Percentiles rank a stretch among this genome's conserved stretches.
Conservation (phyloP, 1,140 invertebrate species). For the Solen grandis region DNA sequence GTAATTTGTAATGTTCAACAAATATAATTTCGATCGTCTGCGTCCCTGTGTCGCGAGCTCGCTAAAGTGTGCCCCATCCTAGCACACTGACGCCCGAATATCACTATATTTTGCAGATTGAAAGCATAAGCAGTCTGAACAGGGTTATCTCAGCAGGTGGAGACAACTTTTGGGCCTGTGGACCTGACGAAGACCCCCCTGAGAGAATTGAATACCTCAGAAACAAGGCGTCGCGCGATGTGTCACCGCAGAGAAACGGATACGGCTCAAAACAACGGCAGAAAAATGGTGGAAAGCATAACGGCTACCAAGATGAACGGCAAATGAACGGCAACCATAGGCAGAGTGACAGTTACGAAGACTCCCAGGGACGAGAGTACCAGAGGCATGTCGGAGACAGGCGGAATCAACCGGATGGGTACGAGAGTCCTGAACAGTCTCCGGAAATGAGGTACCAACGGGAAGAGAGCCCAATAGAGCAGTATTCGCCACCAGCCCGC, state of each 20-base stretch:
- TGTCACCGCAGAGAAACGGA: not conserved
- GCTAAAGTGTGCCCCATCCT: no score
- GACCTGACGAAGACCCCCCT: not conserved
- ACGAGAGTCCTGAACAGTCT: not conserved
- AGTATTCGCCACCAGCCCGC: not conserved
- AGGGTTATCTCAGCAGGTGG: not conserved
- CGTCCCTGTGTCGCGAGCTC: no score
- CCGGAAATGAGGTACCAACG: not conserved
- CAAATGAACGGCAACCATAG: not conserved
- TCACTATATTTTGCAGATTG: not conserved
- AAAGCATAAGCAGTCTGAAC: not conserved
- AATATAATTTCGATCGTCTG: no score
- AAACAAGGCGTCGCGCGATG: not conserved
- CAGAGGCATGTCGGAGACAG: not conserved
- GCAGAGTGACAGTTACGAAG: not conserved
- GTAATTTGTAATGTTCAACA: no score
- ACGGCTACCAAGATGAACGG: not conserved
- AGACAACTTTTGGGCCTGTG: not conserved
- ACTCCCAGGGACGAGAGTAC: not conserved
- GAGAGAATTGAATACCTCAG: not conserved
- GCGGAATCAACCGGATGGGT: not conserved
- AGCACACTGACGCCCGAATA: no score
- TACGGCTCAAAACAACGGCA: not conserved
- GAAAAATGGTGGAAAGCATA: not conserved
- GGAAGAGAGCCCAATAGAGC: not conserved